Percentiles rank a stretch among this genome's conserved stretches.
Conservation (phyloP, 2,113 vertebrate species). For the Tragelaphus imberbis region DNA sequence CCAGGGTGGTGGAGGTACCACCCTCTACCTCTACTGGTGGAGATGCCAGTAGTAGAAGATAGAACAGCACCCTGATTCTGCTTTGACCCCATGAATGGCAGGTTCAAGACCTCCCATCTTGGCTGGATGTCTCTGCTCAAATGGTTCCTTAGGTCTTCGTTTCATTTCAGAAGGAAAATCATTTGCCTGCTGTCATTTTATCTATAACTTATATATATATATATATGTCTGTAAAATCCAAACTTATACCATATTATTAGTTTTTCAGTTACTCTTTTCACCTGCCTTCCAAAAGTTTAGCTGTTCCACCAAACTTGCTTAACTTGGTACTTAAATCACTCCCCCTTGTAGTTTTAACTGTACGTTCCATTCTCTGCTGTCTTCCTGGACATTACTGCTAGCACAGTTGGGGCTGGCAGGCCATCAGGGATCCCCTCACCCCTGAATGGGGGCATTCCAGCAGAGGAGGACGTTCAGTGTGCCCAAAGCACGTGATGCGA, state of each 20-base stretch:
- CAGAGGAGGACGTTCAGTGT: neutral
- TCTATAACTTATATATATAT: neutral
- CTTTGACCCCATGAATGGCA: neutral
- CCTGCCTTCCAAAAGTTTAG: neutral
- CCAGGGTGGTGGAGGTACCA: neutral
- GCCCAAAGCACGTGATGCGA: neutral
- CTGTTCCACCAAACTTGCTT: neutral
- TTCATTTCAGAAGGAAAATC: neutral
- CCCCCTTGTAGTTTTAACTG: neutral
- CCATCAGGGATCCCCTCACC: neutral
- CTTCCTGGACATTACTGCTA: neutral
- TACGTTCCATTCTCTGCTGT: neutral
- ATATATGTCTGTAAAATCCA: neutral
- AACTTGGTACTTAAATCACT: neutral
- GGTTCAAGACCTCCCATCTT: neutral
- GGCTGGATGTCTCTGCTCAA: neutral
- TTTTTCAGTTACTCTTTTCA: neutral
- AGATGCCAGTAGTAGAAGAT: too few relatives aligned
- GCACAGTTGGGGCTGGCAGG: neutral
- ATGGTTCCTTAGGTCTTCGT: neutral
- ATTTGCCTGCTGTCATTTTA: neutral
- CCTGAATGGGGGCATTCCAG: neutral
- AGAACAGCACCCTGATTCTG: neutral
- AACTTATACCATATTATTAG: neutral
- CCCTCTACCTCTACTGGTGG: too few relatives aligned